phyloP scores from a whole-genome alignment of 2,888 invertebrate species.

The Rhagonycha lutea region DNA sequence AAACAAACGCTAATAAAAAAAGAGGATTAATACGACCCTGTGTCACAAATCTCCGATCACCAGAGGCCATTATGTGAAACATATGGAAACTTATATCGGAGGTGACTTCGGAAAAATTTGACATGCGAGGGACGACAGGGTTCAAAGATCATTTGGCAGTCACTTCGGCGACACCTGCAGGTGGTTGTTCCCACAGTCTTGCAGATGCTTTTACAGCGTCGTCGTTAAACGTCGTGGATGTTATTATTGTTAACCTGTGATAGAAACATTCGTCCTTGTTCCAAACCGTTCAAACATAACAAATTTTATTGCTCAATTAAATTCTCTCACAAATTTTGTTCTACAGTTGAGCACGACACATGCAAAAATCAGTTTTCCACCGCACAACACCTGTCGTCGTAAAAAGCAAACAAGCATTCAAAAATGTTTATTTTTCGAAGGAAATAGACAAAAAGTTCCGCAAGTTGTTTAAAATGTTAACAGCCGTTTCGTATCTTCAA shows the following conservation, averaged over 20 bases:
- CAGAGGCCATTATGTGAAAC: slow-evolving; percentile 24
- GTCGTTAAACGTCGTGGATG: slow-evolving; percentile 11
- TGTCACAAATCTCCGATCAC: slow-evolving; percentile 8
- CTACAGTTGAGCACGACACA: not conserved
- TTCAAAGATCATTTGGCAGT: slow-evolving; percentile 43
- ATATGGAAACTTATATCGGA: slow-evolving; percentile 27
- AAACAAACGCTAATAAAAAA: slow-evolving; percentile 4
- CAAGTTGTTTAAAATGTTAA: slow-evolving; percentile 21
- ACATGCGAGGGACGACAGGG: slow-evolving; percentile 22
- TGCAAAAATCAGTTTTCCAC: slow-evolving; percentile 7
- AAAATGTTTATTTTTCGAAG: slow-evolving; percentile 14
- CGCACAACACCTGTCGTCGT: slow-evolving; percentile 9
- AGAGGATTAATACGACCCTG: slow-evolving; percentile 10
- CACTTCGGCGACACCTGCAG: slow-evolving; percentile 41
- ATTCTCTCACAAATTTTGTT: not conserved
- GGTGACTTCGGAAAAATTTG: slow-evolving; percentile 21
- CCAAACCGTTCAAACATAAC: not conserved
- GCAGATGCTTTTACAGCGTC: slow-evolving; percentile 11
- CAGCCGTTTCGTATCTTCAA: slow-evolving; percentile 43
- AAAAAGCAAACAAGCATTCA: slow-evolving; percentile 15
- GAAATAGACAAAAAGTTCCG: slow-evolving; percentile 25
- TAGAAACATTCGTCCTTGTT: not conserved
- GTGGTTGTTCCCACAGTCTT: slow-evolving; percentile 39
- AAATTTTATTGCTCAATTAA: not conserved
- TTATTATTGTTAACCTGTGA: slow-evolving; percentile 6